Evolutionary conservation across 2,113 vertebrate species (phyloP), one percentile per base, ranked within the genome.

Genomic region (Antechinus stuartii): DNA sequence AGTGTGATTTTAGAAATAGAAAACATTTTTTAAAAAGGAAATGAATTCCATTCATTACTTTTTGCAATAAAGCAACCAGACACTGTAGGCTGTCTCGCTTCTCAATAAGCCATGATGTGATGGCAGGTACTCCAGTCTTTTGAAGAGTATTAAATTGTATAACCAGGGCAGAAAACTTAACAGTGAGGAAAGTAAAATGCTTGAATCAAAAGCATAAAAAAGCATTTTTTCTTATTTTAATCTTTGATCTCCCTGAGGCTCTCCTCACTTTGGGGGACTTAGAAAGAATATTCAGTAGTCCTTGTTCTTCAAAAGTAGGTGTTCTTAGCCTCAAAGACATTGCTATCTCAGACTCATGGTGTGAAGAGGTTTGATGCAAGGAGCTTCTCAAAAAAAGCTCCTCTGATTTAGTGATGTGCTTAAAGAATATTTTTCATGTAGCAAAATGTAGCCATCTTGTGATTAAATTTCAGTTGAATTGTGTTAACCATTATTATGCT

Each of bases 401-500:
- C 55, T n/a, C 42, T n/a, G 3, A 2, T 53, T 49, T 91, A 57
- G 19, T 2, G 5, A 12, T 54, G 95, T 52, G 47, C 84, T 93
- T 55, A 25, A 27, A 68, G 76, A 57, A 22, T 14, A 68, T 54
- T 16, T 92, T 94, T 98, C 76, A 96, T 23, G 92, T 98, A 98
- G 97, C 96, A 96, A 94, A 97, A 96, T 92, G 92, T 94, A 96
- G 97, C 92, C 94, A 95, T 96, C 96, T 94, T 97, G 97, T 96
- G 95, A 97, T 97, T 96, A 93, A 96, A 27, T 97, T 97, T 61
- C 7, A 96, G 95, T 97, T 93, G 68, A 84, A 84, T 97, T 97
- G 98, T 98, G 98, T 98, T 98, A 97, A 96, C 97, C 97, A 98
- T 98, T 97, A 94, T 98, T 97, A 94, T 97, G 96, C 96, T 98